Base-by-base conservation (phyloP, 92 coral and sea anemone species). In the Galaxea fascicularis region DNA sequence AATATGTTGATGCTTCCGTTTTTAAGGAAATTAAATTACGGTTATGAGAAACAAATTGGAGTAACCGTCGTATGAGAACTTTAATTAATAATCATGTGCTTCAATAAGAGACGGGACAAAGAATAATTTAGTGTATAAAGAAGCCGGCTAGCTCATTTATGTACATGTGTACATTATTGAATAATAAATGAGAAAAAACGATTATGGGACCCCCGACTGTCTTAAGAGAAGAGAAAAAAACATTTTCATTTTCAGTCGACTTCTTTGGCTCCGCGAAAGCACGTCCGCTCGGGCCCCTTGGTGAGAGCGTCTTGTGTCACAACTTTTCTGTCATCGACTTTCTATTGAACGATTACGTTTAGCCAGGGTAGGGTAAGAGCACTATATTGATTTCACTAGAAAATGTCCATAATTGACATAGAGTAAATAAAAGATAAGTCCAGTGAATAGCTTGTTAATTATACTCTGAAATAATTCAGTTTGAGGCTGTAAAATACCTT, bases 291-390 rank as follows among this genome's bases (percentile, higher is more conserved):
- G 8, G 12, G 12, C 51, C 51, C 51, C 11, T 49, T 49, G 56
- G 13, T 4, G 56, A 49, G 56, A 0, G 46, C 46, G 65, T 56
- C 26, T 74, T 53, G 47, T 52, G 78, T 74, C 62, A 27, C n/a
- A 62, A 49, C 41, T 26, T 30, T 10, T 9, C 4, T 0, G 0
- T 4, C 41, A 35, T 35, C 41, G 41, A 35, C 41, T 35, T 35
- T 6, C 41, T 35, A n/a, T 51, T 52, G 9, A 53, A 74, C 8
- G 26, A 2, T 17, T 29, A 26, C 0, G 0, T 49, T 56, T 4
- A 0, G 82, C 60, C 62, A 78, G 72, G 73, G 58, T 60, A 63
- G 62, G 60, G 82, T 64, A 22, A 27, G 20, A 20, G 7, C 6
- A 12, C 26, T 10, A 22, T 16, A 30, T 31, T 17, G 18, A 5